Evolutionary conservation across 2,888 invertebrate genomes (phyloP), one percentile per base, ranked within the genome.

Genomic region (Zaprionus lineosus): DNA sequence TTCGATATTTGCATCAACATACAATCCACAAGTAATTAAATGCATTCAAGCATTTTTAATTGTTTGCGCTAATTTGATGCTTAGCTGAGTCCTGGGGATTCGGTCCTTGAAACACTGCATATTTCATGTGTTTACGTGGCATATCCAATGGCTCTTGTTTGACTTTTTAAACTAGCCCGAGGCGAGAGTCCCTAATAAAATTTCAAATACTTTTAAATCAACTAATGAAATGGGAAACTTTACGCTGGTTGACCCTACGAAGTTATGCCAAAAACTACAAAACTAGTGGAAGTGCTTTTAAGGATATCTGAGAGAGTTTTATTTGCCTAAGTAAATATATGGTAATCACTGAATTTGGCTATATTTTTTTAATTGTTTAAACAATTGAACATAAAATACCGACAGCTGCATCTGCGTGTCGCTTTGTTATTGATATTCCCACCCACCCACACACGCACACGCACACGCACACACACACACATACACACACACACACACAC

Each of bases 11-110:
- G 43, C 46, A 47, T 55, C 60, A 63, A 46, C 51, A 59, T 58
- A 62, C 71, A 81, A 84, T 84, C 63, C 59, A 58, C 66, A 60
- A 76, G 65, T 83, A 83, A 83, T 83, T 83, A 83, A 83, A 84
- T 77, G 73, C 86, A 73, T 74, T 85, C 84, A 83, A 83, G 82
- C 82, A 83, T 85, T 83, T 83, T 85, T 77, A 72, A 85, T 83
- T 84, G 77, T 64, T 73, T 63, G 56, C 76, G 74, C 74, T 82
- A 75, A 81, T 84, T 83, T 73, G 41, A 16, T 57, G 74, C 48
- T 79, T 84, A 68, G 74, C 31, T 18, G 16, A 28, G 36, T 37
- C 3, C n/a, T 28, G 37, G 29, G 14, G 33, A 31, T 41, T 36
- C 29, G 37, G 43, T 29, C 56, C 24, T 6, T 3, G 24, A 58